phyloP scores from a whole-genome alignment of 2,797 vertebrate genomes.

The Paratrypauchen microcephalus region DNA sequence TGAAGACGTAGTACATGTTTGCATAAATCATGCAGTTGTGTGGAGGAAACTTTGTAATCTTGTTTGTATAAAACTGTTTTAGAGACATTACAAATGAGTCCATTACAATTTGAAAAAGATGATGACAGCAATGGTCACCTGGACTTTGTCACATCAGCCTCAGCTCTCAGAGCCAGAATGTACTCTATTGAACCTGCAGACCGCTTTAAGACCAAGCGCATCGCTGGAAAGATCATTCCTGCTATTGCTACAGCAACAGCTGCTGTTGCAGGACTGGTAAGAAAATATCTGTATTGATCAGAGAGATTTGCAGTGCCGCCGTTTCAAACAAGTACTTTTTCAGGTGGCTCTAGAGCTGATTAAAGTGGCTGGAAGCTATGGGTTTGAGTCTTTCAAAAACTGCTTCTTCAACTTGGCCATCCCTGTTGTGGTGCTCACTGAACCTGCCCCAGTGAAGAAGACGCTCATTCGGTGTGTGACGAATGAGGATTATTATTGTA shows the following conservation, averaged over 20 bases:
- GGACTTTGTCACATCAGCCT: conserved; percentile 92
- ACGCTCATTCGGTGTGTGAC: conserved; percentile 84
- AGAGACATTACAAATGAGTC: conserved; percentile 86
- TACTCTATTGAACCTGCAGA: conserved; percentile 93
- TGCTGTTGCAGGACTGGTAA: conserved; percentile 93
- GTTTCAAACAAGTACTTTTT: not conserved
- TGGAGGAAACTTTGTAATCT: not conserved
- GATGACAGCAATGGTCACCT: conserved; percentile 92
- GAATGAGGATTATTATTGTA: not conserved
- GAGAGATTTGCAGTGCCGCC: not conserved
- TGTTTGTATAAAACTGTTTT: not conserved
- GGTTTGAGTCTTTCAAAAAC: conserved; percentile 91
- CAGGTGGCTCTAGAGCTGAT: conserved; percentile 95
- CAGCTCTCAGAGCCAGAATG: conserved; percentile 91
- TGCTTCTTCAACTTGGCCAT: conserved; percentile 98
- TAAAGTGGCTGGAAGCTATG: conserved; percentile 86
- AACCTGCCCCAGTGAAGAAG: conserved; percentile 88
- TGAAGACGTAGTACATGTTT: not conserved
- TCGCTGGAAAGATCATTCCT: conserved; percentile 98
- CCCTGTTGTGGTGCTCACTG: conserved; percentile 92
- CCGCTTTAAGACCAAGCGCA: conserved; percentile 94
- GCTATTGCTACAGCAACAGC: conserved; percentile 97
- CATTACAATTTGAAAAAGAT: conserved; percentile 93
- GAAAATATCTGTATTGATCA: conserved; percentile 34
- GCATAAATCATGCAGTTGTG: not conserved